Base-by-base conservation (phyloP, 2,113 vertebrate species). In the Anoplopoma fimbria region DNA sequence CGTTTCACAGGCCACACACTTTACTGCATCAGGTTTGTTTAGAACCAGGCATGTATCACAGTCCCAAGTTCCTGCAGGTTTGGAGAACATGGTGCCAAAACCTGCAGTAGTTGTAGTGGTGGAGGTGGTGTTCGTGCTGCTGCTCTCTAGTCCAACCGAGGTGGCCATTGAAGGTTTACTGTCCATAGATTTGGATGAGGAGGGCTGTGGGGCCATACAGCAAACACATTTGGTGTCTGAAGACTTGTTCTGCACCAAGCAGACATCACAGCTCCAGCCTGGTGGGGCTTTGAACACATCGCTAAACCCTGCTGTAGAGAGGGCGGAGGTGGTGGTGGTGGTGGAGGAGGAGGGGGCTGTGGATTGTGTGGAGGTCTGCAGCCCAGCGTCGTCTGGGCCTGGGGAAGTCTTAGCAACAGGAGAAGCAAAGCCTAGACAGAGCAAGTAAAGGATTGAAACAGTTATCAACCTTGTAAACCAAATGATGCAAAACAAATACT, bases 1-100 rank as follows among this genome's bases (percentile, higher is more conserved):
- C 1, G 97, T 98, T 73, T 98, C 97, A 86, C 99, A 99, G 0
- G 98, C 98, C 86, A 99, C 89, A 77, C 99, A 99, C 91, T 98
- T 99, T 25, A 97, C 93, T 19, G 93, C 96, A 72, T 99, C 98
- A 0, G 96, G 91, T 90, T 98, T 99, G 93, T 99, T 99, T 51
- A 93, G 95, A 62, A 99, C 97, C 83, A 99, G 94, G 93, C 99
- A 99, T 2, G 97, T 99, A 85, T 99, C 98, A 90, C 99, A 99
- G 58, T 98, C 97, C 99, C 99, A 99, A 0, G 89, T 96, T 79
- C 95, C 97, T 31, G 92, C 81, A 29, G 95, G 88, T 57, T 95
- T 88, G 88, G 97, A 95, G 83, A 99, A 98, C 77, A 95, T 95
- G 38, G 96, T 92, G 85, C 93, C 96, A 69, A 98, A 96, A 75